Conservation (phyloP, 2,888 invertebrate genomes). For the Atherix ibis region DNA sequence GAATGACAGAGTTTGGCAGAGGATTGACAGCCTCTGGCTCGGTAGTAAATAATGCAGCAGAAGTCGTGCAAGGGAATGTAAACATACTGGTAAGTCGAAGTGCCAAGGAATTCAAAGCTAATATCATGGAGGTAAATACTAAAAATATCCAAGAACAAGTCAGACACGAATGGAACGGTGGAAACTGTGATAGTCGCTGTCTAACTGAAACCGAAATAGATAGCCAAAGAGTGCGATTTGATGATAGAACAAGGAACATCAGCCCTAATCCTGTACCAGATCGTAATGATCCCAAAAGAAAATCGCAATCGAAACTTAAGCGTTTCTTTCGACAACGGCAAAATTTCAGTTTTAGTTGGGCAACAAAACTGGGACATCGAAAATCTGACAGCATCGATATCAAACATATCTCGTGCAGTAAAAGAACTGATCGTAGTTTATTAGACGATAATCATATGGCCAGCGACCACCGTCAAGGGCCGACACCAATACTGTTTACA, state of each 20-base stretch:
- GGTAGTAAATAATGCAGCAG: not conserved
- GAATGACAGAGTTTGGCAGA: conserved; percentile 1
- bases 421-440: not conserved
- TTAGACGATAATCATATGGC: not conserved
- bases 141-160: too few relatives aligned
- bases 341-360: not conserved
- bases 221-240: not conserved
- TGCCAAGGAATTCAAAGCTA: not conserved
- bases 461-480: too few relatives aligned
- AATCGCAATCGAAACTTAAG: not conserved
- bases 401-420: not conserved
- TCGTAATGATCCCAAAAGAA: too few relatives aligned
- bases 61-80: not conserved
- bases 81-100: not conserved
- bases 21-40: too few relatives aligned
- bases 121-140: too few relatives aligned
- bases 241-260: not conserved
- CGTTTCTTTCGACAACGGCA: not conserved
- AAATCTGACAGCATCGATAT: not conserved
- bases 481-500: not conserved
- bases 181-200: not conserved
- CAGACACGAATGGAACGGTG: not conserved
- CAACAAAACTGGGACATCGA: not conserved
- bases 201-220: not conserved
- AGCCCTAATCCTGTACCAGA: not conserved